phyloP scores from a whole-genome alignment of 2,797 vertebrate species.

The Zalophus californianus region DNA sequence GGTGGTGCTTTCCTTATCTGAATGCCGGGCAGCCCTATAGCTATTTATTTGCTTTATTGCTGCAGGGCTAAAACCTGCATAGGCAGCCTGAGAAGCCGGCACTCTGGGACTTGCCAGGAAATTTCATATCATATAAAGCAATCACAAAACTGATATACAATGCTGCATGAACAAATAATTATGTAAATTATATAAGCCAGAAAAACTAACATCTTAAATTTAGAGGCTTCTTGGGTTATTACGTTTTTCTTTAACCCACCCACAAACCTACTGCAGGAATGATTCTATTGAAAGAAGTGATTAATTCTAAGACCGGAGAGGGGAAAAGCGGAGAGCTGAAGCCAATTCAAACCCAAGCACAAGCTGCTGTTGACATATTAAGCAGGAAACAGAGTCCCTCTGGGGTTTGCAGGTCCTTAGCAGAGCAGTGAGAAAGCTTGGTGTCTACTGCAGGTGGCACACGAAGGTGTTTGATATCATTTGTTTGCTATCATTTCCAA shows the following conservation, averaged over 20 bases:
- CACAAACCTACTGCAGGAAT: slow-evolving; percentile 64
- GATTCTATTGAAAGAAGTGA: slow-evolving; percentile 57
- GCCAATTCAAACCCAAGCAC: slow-evolving; percentile 49
- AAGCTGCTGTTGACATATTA: slow-evolving; percentile 53
- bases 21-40: not conserved
- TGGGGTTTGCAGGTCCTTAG: slow-evolving; percentile 63
- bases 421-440: slow-evolving; percentile 32
- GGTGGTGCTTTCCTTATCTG: slow-evolving; percentile 1
- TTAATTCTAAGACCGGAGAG: slow-evolving; percentile 69
- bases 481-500: not conserved
- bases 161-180: slow-evolving; percentile 76
- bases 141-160: slow-evolving; percentile 78
- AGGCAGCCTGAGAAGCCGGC: slow-evolving; percentile 47
- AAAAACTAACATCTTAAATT: slow-evolving; percentile 77
- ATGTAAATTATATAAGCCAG: slow-evolving; percentile 79
- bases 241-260: slow-evolving; percentile 51
- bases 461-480: not conserved
- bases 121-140: slow-evolving; percentile 70
- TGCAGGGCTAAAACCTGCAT: not conserved
- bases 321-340: slow-evolving; percentile 42
- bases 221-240: slow-evolving; percentile 72
- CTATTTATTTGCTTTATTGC: slow-evolving; percentile 30
- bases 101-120: slow-evolving; percentile 69
- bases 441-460: slow-evolving; percentile 52
- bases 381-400: slow-evolving; percentile 53